phyloP scores from a whole-genome alignment of 2,797 vertebrate species.

The Lepus townsendii region DNA sequence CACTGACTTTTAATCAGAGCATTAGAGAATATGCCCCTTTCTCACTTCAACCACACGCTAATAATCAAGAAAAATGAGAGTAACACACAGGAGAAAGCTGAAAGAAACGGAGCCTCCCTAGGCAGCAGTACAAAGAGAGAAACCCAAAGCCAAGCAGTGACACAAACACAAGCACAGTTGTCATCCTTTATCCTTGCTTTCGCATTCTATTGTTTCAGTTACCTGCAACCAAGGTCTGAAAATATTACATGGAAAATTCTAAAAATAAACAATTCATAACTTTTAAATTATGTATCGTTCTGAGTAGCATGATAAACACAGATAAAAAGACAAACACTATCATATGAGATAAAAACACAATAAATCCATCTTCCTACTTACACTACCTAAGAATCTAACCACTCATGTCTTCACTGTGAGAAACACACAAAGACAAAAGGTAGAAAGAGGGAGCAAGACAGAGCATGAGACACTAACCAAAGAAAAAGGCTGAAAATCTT shows the following conservation, averaged over 20 bases:
- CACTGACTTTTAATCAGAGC: neutral
- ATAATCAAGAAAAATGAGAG: neutral
- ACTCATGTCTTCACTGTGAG: neutral
- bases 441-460: neutral
- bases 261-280: no score
- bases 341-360: neutral
- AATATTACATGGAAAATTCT: no score
- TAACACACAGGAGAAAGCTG: neutral
- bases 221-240: no score
- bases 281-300: no score
- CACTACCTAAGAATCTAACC: neutral
- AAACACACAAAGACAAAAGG: neutral
- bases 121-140: neutral
- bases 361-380: neutral
- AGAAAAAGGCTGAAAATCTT: neutral
- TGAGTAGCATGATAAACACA: no score
- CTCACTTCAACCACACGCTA: neutral
- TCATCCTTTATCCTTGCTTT: no score
- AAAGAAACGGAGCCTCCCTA: neutral
- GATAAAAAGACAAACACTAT: neutral
- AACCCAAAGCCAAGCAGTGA: neutral
- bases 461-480: neutral
- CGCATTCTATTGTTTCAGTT: no score
- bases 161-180: neutral
- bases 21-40: neutral